Percentiles rank a stretch among this genome's conserved stretches.
Conservation (phyloP, 2,113 vertebrate genomes). For the Mus musculus region DNA sequence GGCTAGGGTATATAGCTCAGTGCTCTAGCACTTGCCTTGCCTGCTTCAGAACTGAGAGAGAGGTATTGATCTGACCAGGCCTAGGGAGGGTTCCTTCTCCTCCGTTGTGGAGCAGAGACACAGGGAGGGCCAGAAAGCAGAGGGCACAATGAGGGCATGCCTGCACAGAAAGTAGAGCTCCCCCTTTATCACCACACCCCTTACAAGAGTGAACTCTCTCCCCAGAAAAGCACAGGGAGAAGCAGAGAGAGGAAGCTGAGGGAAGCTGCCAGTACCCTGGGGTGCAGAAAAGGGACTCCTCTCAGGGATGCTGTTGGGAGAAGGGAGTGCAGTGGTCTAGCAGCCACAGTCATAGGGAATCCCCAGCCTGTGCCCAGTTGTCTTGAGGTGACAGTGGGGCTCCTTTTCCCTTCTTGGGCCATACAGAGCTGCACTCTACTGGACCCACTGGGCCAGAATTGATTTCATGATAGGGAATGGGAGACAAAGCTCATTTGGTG, state of each 20-base stretch:
- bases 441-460: neutral
- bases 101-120: neutral
- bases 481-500: neutral
- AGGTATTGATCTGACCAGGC: neutral
- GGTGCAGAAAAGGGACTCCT: neutral
- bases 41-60: no score
- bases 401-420: slow-evolving; percentile 24
- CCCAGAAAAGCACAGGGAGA: neutral
- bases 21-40: neutral
- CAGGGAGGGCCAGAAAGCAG: neutral
- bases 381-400: neutral
- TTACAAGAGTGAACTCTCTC: slow-evolving; percentile 37
- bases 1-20: neutral
- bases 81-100: neutral
- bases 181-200: neutral
- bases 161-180: slow-evolving; percentile 33
- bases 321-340: neutral
- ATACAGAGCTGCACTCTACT: neutral
- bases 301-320: neutral
- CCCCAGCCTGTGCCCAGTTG: neutral
- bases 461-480: neutral
- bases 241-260: slow-evolving; percentile 10
- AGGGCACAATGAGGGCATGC: neutral
- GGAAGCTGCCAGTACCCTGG: neutral
- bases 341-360: neutral